phyloP scores from a whole-genome alignment of 2,888 invertebrate genomes.

The Morpho helenor region DNA sequence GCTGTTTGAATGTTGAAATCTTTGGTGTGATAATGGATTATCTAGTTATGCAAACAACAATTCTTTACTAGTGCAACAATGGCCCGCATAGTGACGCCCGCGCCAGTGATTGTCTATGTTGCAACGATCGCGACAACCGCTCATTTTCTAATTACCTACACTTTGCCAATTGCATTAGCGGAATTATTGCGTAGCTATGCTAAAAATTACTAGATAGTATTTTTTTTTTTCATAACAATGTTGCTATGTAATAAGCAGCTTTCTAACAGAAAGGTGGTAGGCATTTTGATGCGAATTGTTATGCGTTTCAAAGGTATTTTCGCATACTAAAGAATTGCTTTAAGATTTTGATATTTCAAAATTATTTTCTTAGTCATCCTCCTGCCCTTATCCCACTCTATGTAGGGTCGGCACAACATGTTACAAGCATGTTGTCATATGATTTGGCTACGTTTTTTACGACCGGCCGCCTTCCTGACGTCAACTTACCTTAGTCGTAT shows the following conservation, averaged over 20 bases:
- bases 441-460: too few relatives aligned
- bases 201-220: conserved; percentile 10
- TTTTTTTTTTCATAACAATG: conserved; percentile 4
- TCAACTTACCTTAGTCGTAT: too few relatives aligned
- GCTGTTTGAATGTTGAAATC: conserved; percentile 10
- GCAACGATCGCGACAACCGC: conserved; percentile 44
- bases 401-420: too few relatives aligned
- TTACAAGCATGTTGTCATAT: too few relatives aligned
- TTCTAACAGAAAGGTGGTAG: neutral
- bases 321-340: too few relatives aligned
- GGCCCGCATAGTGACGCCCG: conserved; percentile 63
- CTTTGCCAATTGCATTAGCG: conserved; percentile 52
- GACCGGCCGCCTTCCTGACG: too few relatives aligned
- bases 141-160: conserved; percentile 58
- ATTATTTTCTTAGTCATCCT: too few relatives aligned
- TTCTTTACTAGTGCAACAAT: conserved; percentile 48
- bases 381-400: too few relatives aligned
- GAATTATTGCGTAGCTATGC: conserved; percentile 39
- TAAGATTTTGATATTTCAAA: too few relatives aligned
- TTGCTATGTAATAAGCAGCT: neutral
- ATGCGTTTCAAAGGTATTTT: neutral
- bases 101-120: conserved; percentile 48
- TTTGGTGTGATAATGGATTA: conserved; percentile 21
- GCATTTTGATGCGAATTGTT: neutral
- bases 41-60: conserved; percentile 42